Percentiles rank a stretch among this genome's conserved stretches.
Conservation (phyloP, 1,140 invertebrate genomes). For the Odontomachus brunneus region DNA sequence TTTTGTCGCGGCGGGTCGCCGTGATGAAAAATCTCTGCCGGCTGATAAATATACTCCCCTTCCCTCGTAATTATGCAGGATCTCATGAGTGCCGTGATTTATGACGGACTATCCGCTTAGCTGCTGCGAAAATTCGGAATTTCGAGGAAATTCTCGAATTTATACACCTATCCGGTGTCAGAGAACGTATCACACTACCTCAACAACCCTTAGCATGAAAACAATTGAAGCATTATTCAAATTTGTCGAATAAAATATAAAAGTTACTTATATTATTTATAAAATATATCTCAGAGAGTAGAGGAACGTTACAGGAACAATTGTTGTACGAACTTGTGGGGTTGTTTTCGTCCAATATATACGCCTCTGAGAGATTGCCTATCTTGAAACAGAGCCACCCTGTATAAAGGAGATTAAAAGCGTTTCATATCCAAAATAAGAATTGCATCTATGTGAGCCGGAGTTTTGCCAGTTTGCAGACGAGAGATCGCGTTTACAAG, state of each 20-base stretch:
- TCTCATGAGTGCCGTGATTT: slow-evolving; percentile 32
- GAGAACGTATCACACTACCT: too few relatives aligned
- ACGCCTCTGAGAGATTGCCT: too few relatives aligned
- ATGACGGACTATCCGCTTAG: background rate
- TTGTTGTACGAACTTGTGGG: too few relatives aligned
- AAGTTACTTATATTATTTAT: too few relatives aligned
- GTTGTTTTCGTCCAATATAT: too few relatives aligned
- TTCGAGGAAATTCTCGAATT: slow-evolving; percentile 14
- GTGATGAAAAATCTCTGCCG: slow-evolving; percentile 50
- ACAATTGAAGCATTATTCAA: too few relatives aligned
- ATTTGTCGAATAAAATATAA: too few relatives aligned
- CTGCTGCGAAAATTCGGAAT: background rate
- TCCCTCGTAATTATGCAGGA: slow-evolving; percentile 42
- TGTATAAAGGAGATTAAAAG: background rate
- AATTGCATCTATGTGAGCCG: background rate
- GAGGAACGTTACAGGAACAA: too few relatives aligned
- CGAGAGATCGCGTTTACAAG: slow-evolving; percentile 44
- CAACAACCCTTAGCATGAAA: too few relatives aligned
- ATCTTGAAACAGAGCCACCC: background rate
- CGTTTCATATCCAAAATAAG: background rate
- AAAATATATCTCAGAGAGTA: too few relatives aligned
- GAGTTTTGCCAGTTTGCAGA: slow-evolving; percentile 20
- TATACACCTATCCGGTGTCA: background rate
- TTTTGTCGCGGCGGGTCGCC: slow-evolving; percentile 50
- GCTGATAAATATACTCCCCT: slow-evolving; percentile 47